Conservation (phyloP, 2,888 invertebrate genomes). For the Epirrita christyi region DNA sequence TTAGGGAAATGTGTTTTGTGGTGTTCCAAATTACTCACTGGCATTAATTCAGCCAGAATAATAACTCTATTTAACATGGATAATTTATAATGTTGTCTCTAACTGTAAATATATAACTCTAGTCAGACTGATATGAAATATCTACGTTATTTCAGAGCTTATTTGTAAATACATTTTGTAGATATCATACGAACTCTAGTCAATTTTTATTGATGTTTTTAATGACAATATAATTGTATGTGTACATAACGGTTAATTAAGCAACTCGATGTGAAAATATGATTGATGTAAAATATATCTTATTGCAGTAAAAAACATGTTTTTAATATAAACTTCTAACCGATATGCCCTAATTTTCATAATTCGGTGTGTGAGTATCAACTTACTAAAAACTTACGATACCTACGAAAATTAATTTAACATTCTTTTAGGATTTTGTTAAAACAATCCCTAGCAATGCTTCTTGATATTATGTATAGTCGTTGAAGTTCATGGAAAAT, state of each 20-base stretch:
- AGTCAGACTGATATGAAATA: slow-evolving; percentile 76
- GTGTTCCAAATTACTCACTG: neutral
- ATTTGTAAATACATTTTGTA: slow-evolving; percentile 79
- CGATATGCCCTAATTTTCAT: too few relatives aligned
- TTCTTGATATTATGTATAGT: too few relatives aligned
- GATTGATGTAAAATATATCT: slow-evolving; percentile 72
- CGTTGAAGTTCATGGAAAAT: too few relatives aligned
- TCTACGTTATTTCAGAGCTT: slow-evolving; percentile 77
- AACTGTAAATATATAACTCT: slow-evolving; percentile 52
- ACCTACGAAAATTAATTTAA: too few relatives aligned
- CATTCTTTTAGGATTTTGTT: too few relatives aligned
- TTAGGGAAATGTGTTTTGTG: neutral
- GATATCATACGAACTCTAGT: slow-evolving; percentile 76
- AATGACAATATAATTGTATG: slow-evolving; percentile 82
- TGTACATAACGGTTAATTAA: slow-evolving; percentile 60
- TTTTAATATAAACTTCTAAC: slow-evolving; percentile 32
- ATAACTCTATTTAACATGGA: slow-evolving; percentile 30
- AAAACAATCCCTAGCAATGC: too few relatives aligned
- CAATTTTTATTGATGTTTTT: slow-evolving; percentile 81
- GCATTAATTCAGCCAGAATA: slow-evolving; percentile 22
- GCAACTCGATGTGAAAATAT: slow-evolving; percentile 65
- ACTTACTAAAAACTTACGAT: too few relatives aligned
- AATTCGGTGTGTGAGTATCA: too few relatives aligned
- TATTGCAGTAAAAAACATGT: slow-evolving; percentile 46
- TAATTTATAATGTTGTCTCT: slow-evolving; percentile 30